Evolutionary conservation across 2,113 vertebrate genomes (phyloP).

Genomic region (Opisthocomus hoazin): DNA sequence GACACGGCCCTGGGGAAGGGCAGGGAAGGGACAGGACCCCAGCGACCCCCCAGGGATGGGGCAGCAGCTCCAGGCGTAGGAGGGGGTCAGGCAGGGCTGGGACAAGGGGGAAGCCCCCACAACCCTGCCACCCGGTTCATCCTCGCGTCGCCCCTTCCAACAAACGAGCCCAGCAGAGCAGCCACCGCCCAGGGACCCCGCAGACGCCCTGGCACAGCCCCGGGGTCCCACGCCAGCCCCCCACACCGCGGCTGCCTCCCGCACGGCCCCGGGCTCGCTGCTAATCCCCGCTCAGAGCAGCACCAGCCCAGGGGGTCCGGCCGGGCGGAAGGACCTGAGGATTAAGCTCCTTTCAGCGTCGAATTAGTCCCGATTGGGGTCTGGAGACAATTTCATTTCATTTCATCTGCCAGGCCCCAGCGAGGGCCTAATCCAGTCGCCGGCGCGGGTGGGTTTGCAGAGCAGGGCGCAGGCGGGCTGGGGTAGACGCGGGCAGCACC

Average conservation of each 20-base stretch:
- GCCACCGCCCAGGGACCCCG: not conserved
- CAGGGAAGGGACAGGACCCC: not conserved
- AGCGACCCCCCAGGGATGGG: not conserved
- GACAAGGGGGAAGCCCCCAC: not conserved
- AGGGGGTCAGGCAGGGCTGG: not conserved
- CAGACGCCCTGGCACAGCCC: accelerated
- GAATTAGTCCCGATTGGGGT: slow-evolving; percentile 28
- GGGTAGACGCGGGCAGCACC: not conserved
- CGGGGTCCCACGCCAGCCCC: not conserved
- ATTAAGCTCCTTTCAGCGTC: slow-evolving; percentile 15
- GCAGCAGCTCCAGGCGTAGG: not conserved
- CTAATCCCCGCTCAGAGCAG: slow-evolving; percentile 28
- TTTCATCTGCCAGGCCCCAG: not conserved
- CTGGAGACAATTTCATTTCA: slow-evolving; percentile 37
- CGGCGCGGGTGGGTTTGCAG: slow-evolving; percentile 20
- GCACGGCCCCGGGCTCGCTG: not conserved
- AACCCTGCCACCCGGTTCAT: accelerated
- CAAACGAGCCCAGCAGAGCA: not conserved
- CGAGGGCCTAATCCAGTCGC: not conserved
- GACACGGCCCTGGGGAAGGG: not conserved
- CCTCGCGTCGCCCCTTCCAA: not conserved
- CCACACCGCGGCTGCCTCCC: not conserved
- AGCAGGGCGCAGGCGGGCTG: not conserved
- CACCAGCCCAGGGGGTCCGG: not conserved
- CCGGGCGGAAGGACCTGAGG: not conserved